Conservation (phyloP, 2,797 vertebrate species). For the Hippopotamyrus pictus region DNA sequence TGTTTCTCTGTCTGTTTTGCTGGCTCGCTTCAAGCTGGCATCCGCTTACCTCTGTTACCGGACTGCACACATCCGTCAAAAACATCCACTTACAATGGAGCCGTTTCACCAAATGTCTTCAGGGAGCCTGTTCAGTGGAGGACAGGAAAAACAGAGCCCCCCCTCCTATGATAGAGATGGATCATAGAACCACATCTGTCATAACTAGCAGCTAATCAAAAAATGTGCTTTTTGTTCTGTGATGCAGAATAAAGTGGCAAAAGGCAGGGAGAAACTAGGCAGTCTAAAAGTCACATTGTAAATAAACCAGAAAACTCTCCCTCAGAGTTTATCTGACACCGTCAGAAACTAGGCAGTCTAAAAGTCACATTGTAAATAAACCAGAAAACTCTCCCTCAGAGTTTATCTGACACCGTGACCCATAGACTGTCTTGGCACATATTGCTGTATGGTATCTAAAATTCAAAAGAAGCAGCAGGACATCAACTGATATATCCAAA, state of each 20-base stretch:
- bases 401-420: neutral
- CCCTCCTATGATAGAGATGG: neutral
- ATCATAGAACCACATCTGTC: neutral
- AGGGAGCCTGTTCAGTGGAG: conserved; percentile 17
- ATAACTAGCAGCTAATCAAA: conserved; percentile 22
- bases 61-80: neutral
- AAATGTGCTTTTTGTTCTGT: conserved; percentile 13
- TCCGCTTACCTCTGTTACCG: neutral
- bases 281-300: neutral
- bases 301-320: neutral
- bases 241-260: conserved; percentile 10
- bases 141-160: neutral
- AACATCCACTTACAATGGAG: neutral
- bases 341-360: neutral
- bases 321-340: neutral
- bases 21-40: neutral
- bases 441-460: neutral
- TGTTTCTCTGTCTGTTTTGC: neutral
- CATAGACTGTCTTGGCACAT: neutral
- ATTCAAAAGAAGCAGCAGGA: neutral
- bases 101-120: conserved; percentile 1
- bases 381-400: neutral
- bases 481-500: neutral
- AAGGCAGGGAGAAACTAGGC: conserved; percentile 1
- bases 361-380: neutral